phyloP scores from a whole-genome alignment of 2,888 invertebrate species.

The Rhagophthalmus giganteus region DNA sequence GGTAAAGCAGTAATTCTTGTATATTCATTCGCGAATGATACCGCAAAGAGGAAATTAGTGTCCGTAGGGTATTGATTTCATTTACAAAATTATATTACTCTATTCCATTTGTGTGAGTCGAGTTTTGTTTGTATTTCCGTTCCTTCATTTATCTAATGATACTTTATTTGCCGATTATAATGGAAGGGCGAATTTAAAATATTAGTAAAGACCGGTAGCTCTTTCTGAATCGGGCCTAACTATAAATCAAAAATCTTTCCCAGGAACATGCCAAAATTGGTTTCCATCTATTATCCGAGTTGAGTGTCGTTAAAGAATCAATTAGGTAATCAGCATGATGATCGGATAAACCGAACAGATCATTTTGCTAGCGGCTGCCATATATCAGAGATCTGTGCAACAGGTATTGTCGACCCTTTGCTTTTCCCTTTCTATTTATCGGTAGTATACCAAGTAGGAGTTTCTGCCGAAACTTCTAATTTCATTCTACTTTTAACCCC shows the following conservation, averaged over 20 bases:
- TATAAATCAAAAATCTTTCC: conserved; percentile 7
- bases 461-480: no score
- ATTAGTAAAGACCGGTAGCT: not conserved
- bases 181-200: conserved; percentile 2
- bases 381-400: conserved; percentile 34
- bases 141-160: conserved; percentile 18
- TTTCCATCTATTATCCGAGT: conserved; percentile 14
- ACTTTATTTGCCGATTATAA: conserved; percentile 2
- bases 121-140: conserved; percentile 16
- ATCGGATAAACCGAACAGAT: conserved; percentile 28
- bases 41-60: conserved; percentile 8
- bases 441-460: conserved; percentile 24
- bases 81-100: conserved; percentile 14
- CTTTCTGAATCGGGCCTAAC: no score
- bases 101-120: conserved; percentile 18
- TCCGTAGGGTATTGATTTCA: conserved; percentile 16
- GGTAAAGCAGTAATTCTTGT: not conserved
- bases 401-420: conserved; percentile 34
- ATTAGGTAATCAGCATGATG: conserved; percentile 27
- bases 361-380: conserved; percentile 28
- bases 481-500: no score
- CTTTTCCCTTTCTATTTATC: conserved; percentile 34
- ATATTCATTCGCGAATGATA: conserved; percentile 7
- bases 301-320: conserved; percentile 24
- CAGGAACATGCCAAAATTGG: conserved; percentile 2